phyloP scores from a whole-genome alignment of 2,797 vertebrate species.

The Siniperca undulata region DNA sequence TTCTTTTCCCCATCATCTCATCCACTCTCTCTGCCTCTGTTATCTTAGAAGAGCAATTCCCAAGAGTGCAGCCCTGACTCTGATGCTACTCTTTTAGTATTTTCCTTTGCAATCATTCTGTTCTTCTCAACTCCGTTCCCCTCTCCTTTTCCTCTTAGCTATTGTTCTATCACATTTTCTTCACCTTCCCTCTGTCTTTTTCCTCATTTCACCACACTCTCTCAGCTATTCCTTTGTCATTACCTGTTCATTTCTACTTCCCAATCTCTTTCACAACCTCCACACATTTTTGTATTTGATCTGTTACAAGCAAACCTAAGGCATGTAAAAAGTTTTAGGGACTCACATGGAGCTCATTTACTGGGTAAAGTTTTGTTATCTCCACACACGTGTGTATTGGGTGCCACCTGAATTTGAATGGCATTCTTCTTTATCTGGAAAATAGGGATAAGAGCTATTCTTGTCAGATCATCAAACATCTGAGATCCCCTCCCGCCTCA shows the following conservation, averaged over 20 bases:
- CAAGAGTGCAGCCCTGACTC: conserved; percentile 7
- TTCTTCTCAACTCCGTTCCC: not conserved
- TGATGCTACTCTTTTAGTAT: conserved; percentile 5
- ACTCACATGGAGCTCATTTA: not conserved
- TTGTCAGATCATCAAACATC: not conserved
- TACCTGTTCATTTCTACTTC: not conserved
- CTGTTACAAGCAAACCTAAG: not conserved
- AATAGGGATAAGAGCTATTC: not conserved
- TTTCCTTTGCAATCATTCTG: not conserved
- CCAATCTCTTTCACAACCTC: not conserved
- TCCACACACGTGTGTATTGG: not conserved
- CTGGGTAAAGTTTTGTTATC: not conserved
- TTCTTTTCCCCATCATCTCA: not conserved
- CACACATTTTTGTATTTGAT: not conserved
- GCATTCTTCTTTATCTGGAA: not conserved
- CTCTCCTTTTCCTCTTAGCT: not conserved
- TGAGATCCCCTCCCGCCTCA: not conserved
- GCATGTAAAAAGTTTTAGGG: not conserved
- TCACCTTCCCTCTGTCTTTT: not conserved
- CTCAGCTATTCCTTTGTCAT: not conserved
- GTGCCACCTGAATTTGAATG: not conserved
- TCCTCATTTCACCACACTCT: not conserved
- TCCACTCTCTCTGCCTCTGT: conserved; percentile 10
- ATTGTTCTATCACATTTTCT: not conserved
- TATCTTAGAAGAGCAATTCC: conserved; percentile 31